Percentiles rank a stretch among this genome's conserved stretches.
Conservation (phyloP, 2,113 vertebrate genomes). For the Centropristis striata region DNA sequence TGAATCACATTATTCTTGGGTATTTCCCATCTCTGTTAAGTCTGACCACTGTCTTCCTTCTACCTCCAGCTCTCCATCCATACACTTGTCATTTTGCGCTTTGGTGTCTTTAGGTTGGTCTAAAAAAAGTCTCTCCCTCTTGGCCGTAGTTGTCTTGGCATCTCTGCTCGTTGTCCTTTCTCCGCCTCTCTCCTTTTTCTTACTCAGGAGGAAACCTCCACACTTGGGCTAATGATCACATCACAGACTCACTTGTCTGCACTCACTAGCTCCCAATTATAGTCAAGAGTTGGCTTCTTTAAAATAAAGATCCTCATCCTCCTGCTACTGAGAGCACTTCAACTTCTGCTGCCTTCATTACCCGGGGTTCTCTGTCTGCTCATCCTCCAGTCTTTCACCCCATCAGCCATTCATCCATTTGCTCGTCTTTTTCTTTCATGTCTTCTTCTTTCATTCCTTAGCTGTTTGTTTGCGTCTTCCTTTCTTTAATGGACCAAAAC, state of each 20-base stretch:
- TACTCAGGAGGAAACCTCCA: conserved; percentile 53
- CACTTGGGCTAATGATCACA: conserved; percentile 71
- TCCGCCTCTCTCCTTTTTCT: conserved; percentile 12
- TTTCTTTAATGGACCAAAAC: conserved; percentile 17
- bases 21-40: conserved; percentile 32
- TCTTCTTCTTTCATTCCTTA: not conserved
- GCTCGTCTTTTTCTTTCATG: conserved; percentile 1
- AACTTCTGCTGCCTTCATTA: conserved; percentile 61
- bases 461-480: conserved; percentile 16
- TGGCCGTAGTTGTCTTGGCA: conserved; percentile 18
- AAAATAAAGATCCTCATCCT: conserved; percentile 66
- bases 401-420: conserved; percentile 3
- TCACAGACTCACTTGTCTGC: conserved; percentile 57
- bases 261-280: conserved; percentile 72
- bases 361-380: conserved; percentile 9
- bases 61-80: not conserved
- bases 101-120: conserved; percentile 18
- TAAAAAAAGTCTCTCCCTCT: conserved; percentile 13
- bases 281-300: conserved; percentile 68
- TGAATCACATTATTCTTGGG: conserved; percentile 59
- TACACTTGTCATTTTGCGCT: conserved; percentile 32
- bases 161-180: conserved; percentile 41
- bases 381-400: not conserved
- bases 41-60: not conserved
- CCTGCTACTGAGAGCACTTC: conserved; percentile 45